Evolutionary conservation across 2,113 vertebrate genomes (phyloP), one percentile per base, ranked within the genome.

Genomic region (Poecile atricapillus): DNA sequence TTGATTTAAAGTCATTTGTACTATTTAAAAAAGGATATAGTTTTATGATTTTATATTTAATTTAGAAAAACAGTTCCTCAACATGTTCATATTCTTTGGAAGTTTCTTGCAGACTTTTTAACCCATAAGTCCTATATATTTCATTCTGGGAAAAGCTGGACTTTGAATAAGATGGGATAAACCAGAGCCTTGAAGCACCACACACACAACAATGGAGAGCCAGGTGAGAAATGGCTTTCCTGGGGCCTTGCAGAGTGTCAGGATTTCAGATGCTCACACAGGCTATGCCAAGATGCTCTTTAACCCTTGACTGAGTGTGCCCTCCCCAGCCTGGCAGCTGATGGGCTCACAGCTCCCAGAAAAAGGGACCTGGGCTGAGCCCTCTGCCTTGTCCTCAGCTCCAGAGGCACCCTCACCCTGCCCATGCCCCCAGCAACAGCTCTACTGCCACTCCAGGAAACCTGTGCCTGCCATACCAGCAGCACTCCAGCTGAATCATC

Each of bases 1-100:
- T 96, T 96, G 95, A 96, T 97, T 97, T 95, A 90, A 96, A 96
- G 93, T 97, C 92, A 97, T 97, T 96, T 97, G 96, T 97, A 96
- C 92, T 93, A 95, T 96, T 97, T 95, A 95, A 96, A 96, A 96
- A 93, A 95, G 94, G 95, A 97, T 97, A 90, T 96, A 95, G 86
- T 80, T 97, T 94, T 92, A 95, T 84, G 92, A 95, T 94, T 94
- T 97, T 88, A 37, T 88, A 83, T 90, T 95, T 93, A 68, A 70
- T 89, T 94, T 89, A 84, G 89, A 89, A 83, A 95, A 95, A 79
- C 84, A 88, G 86, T 83, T 95, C 93, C 86, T 86, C 64, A 35
- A 12, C 25, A 77, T 65, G 41, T 41, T 93, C 52, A 43, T 80
- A 80, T 82, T 89, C 84, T 94, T 82, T 55, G 85, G 53, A 83